A percentile compares a stretch with the other conserved stretches of the same genome.
Evolutionary conservation across 2,113 vertebrate genomes (phyloP).

Genomic region (Rousettus leschenaultii): DNA sequence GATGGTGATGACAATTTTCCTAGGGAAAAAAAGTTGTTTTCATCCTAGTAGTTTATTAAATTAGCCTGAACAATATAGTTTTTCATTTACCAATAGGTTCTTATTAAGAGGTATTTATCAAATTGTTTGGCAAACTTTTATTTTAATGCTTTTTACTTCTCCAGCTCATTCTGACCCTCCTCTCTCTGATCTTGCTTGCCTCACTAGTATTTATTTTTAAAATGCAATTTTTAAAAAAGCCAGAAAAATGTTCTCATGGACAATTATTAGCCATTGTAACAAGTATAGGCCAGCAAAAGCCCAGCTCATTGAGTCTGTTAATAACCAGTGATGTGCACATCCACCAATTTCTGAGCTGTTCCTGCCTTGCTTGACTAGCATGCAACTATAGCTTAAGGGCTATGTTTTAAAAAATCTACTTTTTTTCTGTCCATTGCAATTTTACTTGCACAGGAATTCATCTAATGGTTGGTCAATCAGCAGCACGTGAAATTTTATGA

Average conservation of each 20-base stretch:
- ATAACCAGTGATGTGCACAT: slow-evolving; percentile 37
- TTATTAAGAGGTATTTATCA: not conserved
- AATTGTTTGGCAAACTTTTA: not conserved
- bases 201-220: slow-evolving; percentile 50
- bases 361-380: not conserved
- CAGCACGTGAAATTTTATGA: slow-evolving; percentile 70
- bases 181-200: slow-evolving; percentile 27
- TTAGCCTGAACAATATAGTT: not conserved
- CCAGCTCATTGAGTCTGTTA: slow-evolving; percentile 54
- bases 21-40: not conserved
- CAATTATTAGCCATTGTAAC: slow-evolving; percentile 50
- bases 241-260: slow-evolving; percentile 29
- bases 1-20: not conserved
- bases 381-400: slow-evolving; percentile 69
- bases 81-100: slow-evolving; percentile 25
- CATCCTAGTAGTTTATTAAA: not conserved
- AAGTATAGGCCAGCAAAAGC: not conserved
- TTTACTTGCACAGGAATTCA: slow-evolving; percentile 72
- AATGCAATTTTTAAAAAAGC: slow-evolving; percentile 19
- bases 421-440: slow-evolving; percentile 59
- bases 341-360: not conserved
- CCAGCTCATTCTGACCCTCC: slow-evolving; percentile 23
- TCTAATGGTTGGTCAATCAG: slow-evolving; percentile 76
- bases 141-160: slow-evolving; percentile 38
- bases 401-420: slow-evolving; percentile 40